Conservation (phyloP, 2,888 invertebrate species). For the Phlogophora meticulosa region DNA sequence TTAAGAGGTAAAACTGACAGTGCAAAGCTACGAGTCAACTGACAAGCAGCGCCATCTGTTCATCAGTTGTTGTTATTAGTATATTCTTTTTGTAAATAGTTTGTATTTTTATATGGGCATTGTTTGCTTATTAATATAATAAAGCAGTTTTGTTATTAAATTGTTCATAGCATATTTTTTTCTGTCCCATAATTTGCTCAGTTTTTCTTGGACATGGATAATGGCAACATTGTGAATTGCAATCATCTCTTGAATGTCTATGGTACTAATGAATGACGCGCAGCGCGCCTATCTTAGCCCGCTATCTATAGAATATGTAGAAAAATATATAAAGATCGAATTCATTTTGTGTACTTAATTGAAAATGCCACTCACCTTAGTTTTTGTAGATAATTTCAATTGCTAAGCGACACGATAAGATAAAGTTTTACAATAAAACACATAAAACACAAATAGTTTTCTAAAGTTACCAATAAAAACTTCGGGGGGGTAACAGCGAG, state of each 20-base stretch:
- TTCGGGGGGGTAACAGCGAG: constrained; percentile 43
- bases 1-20: too few species aligned
- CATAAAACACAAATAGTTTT: constrained; percentile 4
- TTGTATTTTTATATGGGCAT: too few species aligned
- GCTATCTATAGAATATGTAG: constrained; percentile 22
- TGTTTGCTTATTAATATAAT: too few species aligned
- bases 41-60: too few species aligned
- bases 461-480: constrained; percentile 12
- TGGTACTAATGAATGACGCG: constrained; percentile 42
- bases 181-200: constrained; percentile 14
- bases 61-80: too few species aligned
- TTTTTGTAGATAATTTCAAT: constrained; percentile 9
- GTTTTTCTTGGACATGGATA: neutral
- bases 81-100: too few species aligned
- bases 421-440: neutral
- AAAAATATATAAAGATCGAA: constrained; percentile 12
- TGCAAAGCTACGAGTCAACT: too few species aligned
- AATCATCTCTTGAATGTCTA: constrained; percentile 38
- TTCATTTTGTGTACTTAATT: constrained; percentile 6
- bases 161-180: too few species aligned
- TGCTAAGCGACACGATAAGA: constrained; percentile 11
- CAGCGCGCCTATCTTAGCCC: neutral
- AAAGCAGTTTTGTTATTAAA: too few species aligned
- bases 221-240: constrained; percentile 49
- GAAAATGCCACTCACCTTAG: neutral